These are phyloP conservation scores for Microcebus lehilahytsara DNA, from an alignment of 2,113 vertebrate genomes.

Conservation along the genomic window DNA sequence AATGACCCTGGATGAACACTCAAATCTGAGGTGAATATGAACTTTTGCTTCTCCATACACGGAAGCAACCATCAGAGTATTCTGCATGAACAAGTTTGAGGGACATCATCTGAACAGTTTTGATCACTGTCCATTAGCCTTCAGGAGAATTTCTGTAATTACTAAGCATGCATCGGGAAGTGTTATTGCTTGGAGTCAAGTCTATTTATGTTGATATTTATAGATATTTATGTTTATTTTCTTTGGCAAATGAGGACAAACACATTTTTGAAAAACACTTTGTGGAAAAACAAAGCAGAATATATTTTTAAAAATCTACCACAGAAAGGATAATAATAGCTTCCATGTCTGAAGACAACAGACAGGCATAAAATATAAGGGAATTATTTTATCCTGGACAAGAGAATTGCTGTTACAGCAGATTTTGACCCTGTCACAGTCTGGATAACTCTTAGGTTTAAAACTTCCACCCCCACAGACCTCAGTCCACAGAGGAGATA, in stretches of 20 bases:
- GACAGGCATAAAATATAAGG: constrained; percentile 65
- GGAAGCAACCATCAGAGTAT: neutral
- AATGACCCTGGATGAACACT: neutral
- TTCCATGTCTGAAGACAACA: constrained; percentile 67
- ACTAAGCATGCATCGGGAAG: neutral
- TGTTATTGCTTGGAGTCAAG: constrained; percentile 47
- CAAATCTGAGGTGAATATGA: constrained; percentile 40
- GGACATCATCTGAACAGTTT: neutral
- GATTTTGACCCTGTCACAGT: constrained; percentile 64
- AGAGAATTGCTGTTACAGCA: constrained; percentile 74
- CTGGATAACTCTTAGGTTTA: constrained; percentile 55
- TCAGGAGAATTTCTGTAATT: constrained; percentile 40
- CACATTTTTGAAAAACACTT: constrained; percentile 61
- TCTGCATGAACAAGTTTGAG: neutral
- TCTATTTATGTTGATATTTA: constrained; percentile 38
- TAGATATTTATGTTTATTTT: constrained; percentile 52
- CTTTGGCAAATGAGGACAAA: constrained; percentile 31
- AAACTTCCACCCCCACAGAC: constrained; percentile 40
- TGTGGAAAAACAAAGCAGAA: constrained; percentile 48
- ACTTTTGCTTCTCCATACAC: neutral
- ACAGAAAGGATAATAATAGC: constrained; percentile 69
- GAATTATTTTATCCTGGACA: constrained; percentile 66
- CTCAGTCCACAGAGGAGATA: constrained; percentile 64
- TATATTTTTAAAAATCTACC: constrained; percentile 59
- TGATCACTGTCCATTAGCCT: neutral